These are phyloP conservation scores for Ochropacha duplaris DNA, from an alignment of 2,888 invertebrate genomes.

Conservation along the genomic window DNA sequence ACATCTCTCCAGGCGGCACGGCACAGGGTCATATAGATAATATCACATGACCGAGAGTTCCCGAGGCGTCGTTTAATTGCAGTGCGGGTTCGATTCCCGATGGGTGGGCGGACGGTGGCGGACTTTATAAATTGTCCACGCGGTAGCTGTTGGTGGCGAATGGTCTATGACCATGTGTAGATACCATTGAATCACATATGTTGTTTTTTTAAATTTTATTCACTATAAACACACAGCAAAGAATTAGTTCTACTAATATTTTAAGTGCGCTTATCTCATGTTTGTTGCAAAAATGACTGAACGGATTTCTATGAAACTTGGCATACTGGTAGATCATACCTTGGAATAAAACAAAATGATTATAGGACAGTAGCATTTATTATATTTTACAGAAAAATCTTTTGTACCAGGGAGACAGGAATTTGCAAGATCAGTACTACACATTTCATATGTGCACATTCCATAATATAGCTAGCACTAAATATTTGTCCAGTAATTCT, in stretches of 20 bases:
- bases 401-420: too few species aligned
- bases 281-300: too few species aligned
- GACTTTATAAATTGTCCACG: conserved; percentile 62
- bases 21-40: conserved; percentile 62
- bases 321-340: too few species aligned
- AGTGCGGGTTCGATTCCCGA: conserved; percentile 57
- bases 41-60: conserved; percentile 67
- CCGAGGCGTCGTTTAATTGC: conserved; percentile 73
- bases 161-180: conserved; percentile 32
- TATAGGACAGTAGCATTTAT: too few species aligned
- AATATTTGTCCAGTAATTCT: conserved; percentile 16
- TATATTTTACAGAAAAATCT: too few species aligned
- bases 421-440: too few species aligned
- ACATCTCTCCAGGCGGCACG: conserved; percentile 57
- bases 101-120: conserved; percentile 66
- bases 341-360: too few species aligned
- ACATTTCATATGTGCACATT: neutral
- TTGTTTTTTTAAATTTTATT: conserved; percentile 8
- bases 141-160: conserved; percentile 67
- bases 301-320: too few species aligned
- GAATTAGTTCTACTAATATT: too few species aligned
- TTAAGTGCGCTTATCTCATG: too few species aligned
- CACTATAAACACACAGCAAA: too few species aligned
- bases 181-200: conserved; percentile 11
- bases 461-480: neutral